phyloP scores from a whole-genome alignment of 2,888 invertebrate species.

The Panopea generosa region DNA sequence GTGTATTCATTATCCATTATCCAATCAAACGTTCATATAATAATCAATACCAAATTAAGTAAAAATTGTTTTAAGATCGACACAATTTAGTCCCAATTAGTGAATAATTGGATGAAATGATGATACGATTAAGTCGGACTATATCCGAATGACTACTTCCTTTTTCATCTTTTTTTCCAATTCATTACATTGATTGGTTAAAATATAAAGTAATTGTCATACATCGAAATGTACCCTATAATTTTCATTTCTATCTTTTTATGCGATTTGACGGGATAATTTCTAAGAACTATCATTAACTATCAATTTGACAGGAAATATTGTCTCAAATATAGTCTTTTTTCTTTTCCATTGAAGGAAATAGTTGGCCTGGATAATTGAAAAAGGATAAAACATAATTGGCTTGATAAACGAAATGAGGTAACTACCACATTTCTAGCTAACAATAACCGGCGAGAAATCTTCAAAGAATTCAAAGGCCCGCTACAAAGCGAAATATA shows the following conservation, averaged over 20 bases:
- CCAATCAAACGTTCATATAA: no score
- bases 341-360: conserved; percentile 20
- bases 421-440: no score
- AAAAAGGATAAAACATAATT: conserved; percentile 16
- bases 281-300: conserved; percentile 49
- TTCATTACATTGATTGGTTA: conserved; percentile 52
- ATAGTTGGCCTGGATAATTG: conserved; percentile 24
- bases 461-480: no score
- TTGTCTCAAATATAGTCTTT: conserved; percentile 28
- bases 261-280: conserved; percentile 57
- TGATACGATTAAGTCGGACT: conserved; percentile 42
- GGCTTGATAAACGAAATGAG: not conserved
- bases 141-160: conserved; percentile 47
- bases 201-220: conserved; percentile 61
- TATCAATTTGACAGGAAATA: conserved; percentile 59
- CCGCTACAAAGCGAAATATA: no score
- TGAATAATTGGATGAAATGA: conserved; percentile 33
- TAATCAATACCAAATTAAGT: conserved; percentile 2
- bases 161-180: conserved; percentile 36
- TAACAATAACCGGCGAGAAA: no score
- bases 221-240: conserved; percentile 40
- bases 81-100: conserved; percentile 27
- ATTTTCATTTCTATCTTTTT: conserved; percentile 62
- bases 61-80: not conserved
- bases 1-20: no score